Base-by-base conservation (phyloP, 1,140 invertebrate genomes). In the Diprion similis region DNA sequence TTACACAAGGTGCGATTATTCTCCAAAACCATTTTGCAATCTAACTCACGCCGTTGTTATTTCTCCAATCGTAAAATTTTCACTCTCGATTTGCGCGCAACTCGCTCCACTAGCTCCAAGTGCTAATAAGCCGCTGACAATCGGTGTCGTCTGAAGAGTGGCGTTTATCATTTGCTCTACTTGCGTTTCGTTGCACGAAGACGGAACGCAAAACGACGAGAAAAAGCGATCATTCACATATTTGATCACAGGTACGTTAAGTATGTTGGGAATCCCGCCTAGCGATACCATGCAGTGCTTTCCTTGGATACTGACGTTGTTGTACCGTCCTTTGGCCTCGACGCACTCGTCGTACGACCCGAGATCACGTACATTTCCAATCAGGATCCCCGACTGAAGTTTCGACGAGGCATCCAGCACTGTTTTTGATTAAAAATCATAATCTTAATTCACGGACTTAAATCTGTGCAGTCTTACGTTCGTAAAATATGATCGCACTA, bases 371-470 rank as follows among this genome's bases (percentile, higher is more conserved):
- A 82, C 17, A 73, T 86, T 81, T 10, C 85, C 86, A 65, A 70
- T 51, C 1, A 87, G 65, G 13, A 87, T 76, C 11, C 86, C 86
- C 8, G 77, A 75, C n/a, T 79, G 83, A 19, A 83, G 72, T 72
- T 85, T 87, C 10, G 82, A 80, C 37, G 80, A 82, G 3, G 86
- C 79, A 71, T 87, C 85, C 10, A 83, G 13, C 84, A 87, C 85
- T 37, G 24, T 37, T 37, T 37, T 37, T 1, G 6, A 37, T 3
- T 37, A 1, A 6, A 37, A 37, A 37, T 37, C 24, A 1, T 6
- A 4, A 37, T 37, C 6, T 37, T 37, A 37, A 37, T 37, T 37
- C 24, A n/a, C n/a, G 24, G 6, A 37, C 24, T 1, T 37, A 37
- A 37, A 37, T 37, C 24, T 37, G 24, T 37, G 24, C 24, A 37